Evolutionary conservation across 1,140 invertebrate species (phyloP).

Genomic region (Aphelinus atriplicis): DNA sequence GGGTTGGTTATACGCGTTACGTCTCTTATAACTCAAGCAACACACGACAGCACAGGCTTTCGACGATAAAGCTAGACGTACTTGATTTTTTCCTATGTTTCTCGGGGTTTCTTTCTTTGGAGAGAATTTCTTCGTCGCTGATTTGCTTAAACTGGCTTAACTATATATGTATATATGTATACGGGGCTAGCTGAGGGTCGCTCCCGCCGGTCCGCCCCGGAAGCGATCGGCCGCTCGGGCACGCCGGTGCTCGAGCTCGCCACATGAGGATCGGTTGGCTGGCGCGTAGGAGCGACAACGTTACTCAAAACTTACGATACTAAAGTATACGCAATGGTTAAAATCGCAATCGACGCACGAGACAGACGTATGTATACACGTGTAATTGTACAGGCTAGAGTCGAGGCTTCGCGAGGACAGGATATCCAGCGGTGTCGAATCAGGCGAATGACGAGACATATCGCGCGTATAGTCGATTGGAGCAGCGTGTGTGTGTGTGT

Average conservation of each 20-base stretch:
- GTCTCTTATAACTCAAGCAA: constrained; percentile 56
- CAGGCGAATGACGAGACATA: no score
- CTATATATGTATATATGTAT: not conserved
- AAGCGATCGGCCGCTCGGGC: no score
- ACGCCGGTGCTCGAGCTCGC: no score
- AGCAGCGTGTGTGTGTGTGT: not conserved
- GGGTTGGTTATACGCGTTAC: constrained; percentile 25
- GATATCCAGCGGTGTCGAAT: no score
- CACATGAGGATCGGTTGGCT: no score
- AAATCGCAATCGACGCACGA: constrained; percentile 4
- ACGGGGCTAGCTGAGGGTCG: no score
- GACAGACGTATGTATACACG: not conserved
- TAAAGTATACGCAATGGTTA: not conserved
- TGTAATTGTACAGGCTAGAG: not conserved
- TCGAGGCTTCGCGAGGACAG: no score
- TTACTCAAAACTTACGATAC: not conserved
- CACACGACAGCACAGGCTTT: constrained; percentile 53
- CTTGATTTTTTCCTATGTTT: constrained; percentile 11
- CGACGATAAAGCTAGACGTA: constrained; percentile 21
- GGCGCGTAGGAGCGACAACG: not conserved
- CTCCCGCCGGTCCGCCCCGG: no score
- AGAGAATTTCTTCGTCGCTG: constrained; percentile 18
- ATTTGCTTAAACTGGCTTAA: constrained; percentile 27
- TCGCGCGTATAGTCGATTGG: no score
- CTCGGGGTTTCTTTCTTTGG: constrained; percentile 25